Evolutionary conservation across 2,888 invertebrate genomes (phyloP).

Genomic region (Sphaerophoria rueppellii): DNA sequence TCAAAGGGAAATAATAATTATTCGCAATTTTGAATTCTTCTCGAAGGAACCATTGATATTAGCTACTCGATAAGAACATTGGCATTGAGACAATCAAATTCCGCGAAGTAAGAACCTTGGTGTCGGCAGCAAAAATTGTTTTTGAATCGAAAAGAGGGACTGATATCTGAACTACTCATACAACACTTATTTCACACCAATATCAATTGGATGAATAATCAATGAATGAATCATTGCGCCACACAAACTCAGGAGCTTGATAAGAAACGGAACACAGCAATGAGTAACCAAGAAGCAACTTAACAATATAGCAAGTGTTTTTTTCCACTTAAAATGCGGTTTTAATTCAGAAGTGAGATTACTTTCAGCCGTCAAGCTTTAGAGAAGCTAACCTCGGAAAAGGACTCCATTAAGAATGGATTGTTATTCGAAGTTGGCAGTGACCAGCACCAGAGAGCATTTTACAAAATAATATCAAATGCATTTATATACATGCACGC

Average conservation of each 20-base stretch:
- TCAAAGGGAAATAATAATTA: slow-evolving; percentile 1
- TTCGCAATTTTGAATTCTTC: neutral
- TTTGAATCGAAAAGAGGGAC: slow-evolving; percentile 31
- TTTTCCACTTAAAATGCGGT: neutral
- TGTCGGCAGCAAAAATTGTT: slow-evolving; percentile 41
- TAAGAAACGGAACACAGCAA: slow-evolving; percentile 10
- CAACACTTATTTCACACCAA: no score
- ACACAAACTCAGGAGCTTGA: slow-evolving; percentile 37
- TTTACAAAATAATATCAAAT: neutral
- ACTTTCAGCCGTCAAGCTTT: neutral
- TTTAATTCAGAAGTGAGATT: slow-evolving; percentile 8
- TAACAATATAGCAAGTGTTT: neutral
- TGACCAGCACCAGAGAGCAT: no score
- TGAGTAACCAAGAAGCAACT: slow-evolving; percentile 25
- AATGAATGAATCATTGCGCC: slow-evolving; percentile 55
- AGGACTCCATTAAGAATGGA: no score
- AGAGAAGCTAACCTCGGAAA: no score
- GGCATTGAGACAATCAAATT: slow-evolving; percentile 52
- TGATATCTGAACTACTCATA: slow-evolving; percentile 36
- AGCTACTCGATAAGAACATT: slow-evolving; percentile 50
- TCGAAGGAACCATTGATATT: no score
- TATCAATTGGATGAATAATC: slow-evolving; percentile 40
- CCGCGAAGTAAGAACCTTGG: slow-evolving; percentile 29
- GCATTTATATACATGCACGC: slow-evolving; percentile 48
- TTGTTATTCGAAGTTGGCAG: no score